Evolutionary conservation across 2,113 vertebrate species (phyloP).

Genomic region (Epinephelus lanceolatus): DNA sequence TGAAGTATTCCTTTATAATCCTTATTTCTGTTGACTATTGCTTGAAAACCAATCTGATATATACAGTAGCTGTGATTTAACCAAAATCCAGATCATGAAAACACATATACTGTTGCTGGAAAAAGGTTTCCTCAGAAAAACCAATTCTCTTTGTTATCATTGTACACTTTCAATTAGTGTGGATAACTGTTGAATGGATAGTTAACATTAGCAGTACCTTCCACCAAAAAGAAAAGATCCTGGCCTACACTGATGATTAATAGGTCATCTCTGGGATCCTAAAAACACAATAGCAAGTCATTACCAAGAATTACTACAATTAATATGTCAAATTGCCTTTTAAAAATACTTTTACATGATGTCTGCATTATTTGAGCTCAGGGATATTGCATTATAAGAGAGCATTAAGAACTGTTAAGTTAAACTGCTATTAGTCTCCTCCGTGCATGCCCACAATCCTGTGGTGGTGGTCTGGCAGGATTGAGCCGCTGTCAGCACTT

Average conservation of each 20-base stretch:
- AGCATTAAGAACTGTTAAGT: constrained; percentile 55
- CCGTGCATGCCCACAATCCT: constrained; percentile 66
- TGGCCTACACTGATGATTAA: too few species aligned
- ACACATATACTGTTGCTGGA: not conserved
- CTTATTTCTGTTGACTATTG: too few species aligned
- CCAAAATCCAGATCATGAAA: too few species aligned
- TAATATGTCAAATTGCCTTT: not conserved
- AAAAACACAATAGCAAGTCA: not conserved
- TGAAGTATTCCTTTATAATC: too few species aligned
- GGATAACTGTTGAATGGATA: not conserved
- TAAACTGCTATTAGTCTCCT: constrained; percentile 61
- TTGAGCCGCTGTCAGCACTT: constrained; percentile 73
- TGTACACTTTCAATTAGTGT: not conserved
- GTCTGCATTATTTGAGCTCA: constrained; percentile 45
- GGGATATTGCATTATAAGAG: constrained; percentile 19
- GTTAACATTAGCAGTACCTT: not conserved
- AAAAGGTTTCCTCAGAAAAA: not conserved
- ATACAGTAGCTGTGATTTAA: too few species aligned
- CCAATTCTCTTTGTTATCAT: not conserved
- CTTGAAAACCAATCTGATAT: too few species aligned
- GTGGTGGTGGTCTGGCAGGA: constrained; percentile 70
- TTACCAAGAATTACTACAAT: not conserved
- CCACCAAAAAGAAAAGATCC: too few species aligned
- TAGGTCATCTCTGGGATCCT: too few species aligned
- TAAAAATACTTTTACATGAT: constrained; percentile 18